phyloP scores from a whole-genome alignment of 2,797 vertebrate species.

The Pangasius macronema region DNA sequence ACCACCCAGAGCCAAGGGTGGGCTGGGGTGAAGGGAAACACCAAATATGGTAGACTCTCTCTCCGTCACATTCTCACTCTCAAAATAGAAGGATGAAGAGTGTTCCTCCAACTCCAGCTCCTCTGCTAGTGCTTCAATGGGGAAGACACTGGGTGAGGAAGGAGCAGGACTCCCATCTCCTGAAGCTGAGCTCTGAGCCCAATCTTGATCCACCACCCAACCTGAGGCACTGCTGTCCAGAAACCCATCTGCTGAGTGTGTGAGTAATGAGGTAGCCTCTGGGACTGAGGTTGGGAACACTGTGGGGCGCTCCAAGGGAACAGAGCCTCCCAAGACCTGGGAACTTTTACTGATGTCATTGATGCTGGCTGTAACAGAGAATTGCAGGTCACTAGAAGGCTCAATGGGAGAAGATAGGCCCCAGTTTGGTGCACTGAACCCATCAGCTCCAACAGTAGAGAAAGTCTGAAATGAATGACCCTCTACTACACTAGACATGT shows the following conservation, averaged over 20 bases:
- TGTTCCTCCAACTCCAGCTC: conserved; percentile 65
- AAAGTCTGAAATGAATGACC: conserved; percentile 62
- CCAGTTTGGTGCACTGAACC: conserved; percentile 60
- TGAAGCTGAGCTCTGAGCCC: conserved; percentile 74
- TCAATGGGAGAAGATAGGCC: conserved; percentile 59
- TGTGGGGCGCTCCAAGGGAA: conserved; percentile 69
- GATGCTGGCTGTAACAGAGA: conserved; percentile 77
- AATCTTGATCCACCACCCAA: conserved; percentile 81
- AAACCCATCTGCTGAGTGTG: conserved; percentile 74
- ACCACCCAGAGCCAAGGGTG: conserved; percentile 77
- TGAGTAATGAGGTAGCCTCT: conserved; percentile 67
- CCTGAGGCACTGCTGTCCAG: conserved; percentile 82
- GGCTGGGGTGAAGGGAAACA: conserved; percentile 44
- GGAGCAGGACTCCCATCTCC: conserved; percentile 66
- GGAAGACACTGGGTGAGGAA: conserved; percentile 60
- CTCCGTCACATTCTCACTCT: conserved; percentile 72
- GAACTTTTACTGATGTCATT: conserved; percentile 66
- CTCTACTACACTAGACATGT: conserved; percentile 61
- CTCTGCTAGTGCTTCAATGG: conserved; percentile 33
- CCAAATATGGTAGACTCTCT: conserved; percentile 40
- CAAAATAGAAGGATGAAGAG: conserved; percentile 75
- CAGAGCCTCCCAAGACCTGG: conserved; percentile 66
- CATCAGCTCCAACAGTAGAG: conserved; percentile 47
- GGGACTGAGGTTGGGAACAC: conserved; percentile 67
- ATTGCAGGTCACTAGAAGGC: conserved; percentile 68